Conservation (phyloP, 1,140 invertebrate genomes). For the Apis laboriosa region DNA sequence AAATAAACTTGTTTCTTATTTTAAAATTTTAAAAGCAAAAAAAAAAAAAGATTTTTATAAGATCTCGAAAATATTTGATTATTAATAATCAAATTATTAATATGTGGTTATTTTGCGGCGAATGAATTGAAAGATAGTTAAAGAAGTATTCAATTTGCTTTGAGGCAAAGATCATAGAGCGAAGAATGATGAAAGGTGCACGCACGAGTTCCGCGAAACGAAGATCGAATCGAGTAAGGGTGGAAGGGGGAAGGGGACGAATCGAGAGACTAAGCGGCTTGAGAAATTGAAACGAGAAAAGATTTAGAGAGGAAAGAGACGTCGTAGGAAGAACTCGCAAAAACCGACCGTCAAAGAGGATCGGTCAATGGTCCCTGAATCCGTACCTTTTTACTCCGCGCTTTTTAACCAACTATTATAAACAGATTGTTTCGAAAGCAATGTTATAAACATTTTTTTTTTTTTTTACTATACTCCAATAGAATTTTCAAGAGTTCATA, state of each 20-base stretch:
- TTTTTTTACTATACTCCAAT: too few species aligned
- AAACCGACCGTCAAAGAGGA: slow-evolving; percentile 49
- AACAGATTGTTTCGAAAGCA: not conserved
- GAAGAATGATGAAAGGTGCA: slow-evolving; percentile 18
- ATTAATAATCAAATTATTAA: not conserved
- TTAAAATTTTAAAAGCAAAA: not conserved
- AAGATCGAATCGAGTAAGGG: slow-evolving; percentile 7
- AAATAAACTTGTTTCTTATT: not conserved
- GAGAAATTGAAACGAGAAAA: slow-evolving; percentile 23
- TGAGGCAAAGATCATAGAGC: not conserved
- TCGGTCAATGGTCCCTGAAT: slow-evolving; percentile 65
- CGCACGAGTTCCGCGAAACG: slow-evolving; percentile 17
- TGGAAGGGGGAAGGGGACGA: not conserved
- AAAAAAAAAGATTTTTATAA: not conserved
- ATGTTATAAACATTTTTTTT: not conserved
- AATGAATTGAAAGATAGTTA: not conserved
- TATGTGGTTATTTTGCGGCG: not conserved
- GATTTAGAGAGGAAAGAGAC: slow-evolving; percentile 27
- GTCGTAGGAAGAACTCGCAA: slow-evolving; percentile 20
- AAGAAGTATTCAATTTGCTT: not conserved
- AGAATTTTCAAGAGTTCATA: not conserved
- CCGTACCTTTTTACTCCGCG: slow-evolving; percentile 20
- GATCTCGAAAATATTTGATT: not conserved
- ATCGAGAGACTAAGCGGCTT: not conserved
- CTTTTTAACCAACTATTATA: not conserved